phyloP scores from a whole-genome alignment of 2,113 vertebrate species.

The Microtus montanus region DNA sequence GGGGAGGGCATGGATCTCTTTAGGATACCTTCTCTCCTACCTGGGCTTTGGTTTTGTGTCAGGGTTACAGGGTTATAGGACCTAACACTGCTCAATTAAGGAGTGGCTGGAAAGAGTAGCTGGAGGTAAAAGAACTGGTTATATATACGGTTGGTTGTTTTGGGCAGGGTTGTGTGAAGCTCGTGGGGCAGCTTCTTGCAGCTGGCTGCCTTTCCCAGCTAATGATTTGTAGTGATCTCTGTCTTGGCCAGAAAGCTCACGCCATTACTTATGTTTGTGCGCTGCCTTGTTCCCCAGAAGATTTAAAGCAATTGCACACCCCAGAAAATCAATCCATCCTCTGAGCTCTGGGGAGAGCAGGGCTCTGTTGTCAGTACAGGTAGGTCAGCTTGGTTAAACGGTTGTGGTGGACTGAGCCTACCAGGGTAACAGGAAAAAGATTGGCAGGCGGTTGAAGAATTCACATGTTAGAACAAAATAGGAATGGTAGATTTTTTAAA shows the following conservation, averaged over 20 bases:
- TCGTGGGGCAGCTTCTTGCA: not conserved
- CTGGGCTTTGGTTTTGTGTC: not conserved
- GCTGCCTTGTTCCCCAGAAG: constrained; percentile 57
- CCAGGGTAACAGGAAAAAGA: not conserved
- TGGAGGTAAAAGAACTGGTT: not conserved
- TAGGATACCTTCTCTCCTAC: not conserved
- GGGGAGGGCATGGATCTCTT: not conserved
- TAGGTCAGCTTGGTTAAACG: not conserved
- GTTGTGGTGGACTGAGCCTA: not conserved
- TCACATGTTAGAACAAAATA: not conserved
- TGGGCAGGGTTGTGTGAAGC: not conserved
- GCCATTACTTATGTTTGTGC: constrained; percentile 63
- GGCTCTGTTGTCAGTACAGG: not conserved
- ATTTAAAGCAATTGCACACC: constrained; percentile 55
- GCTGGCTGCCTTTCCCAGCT: constrained; percentile 41
- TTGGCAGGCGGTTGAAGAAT: not conserved
- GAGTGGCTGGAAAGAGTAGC: not conserved
- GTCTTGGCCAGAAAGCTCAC: not conserved
- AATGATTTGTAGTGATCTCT: constrained; percentile 30
- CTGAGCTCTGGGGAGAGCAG: not conserved
- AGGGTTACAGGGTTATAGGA: not conserved
- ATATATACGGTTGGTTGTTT: too few species aligned
- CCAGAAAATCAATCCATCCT: constrained; percentile 1
- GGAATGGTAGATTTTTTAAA: not conserved
- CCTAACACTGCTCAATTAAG: not conserved